Evolutionary conservation across 1,140 invertebrate genomes (phyloP).

Genomic region (Dryas iulia): DNA sequence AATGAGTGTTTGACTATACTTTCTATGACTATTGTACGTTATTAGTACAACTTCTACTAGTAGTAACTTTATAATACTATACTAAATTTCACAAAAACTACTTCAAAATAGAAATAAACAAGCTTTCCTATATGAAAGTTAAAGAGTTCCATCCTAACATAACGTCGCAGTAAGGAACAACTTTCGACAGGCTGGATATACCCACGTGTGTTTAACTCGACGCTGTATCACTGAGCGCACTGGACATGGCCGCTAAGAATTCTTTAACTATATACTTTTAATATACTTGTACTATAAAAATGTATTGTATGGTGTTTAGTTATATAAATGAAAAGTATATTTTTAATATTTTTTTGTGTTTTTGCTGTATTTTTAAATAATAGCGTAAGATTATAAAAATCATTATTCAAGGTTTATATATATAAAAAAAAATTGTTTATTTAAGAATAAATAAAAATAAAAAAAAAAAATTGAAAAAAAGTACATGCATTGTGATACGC

Average conservation of each 20-base stretch:
- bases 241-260: background rate
- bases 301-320: background rate
- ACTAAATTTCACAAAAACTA: background rate
- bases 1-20: too few species aligned
- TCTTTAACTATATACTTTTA: background rate
- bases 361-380: too few species aligned
- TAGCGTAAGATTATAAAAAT: too few species aligned
- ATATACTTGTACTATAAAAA: background rate
- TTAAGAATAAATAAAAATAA: too few species aligned
- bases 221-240: background rate
- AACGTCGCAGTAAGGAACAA: constrained; percentile 3
- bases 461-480: too few species aligned
- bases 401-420: too few species aligned
- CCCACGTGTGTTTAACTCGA: constrained; percentile 7
- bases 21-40: too few species aligned
- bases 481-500: too few species aligned
- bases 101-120: background rate
- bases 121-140: background rate
- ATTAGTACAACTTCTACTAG: too few species aligned
- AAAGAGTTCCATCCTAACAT: background rate
- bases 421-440: too few species aligned
- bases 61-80: too few species aligned
- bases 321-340: background rate
- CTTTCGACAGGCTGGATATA: constrained; percentile 19
- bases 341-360: too few species aligned